phyloP scores from a whole-genome alignment of 2,113 vertebrate species.

The Coryphaenoides rupestris region DNA sequence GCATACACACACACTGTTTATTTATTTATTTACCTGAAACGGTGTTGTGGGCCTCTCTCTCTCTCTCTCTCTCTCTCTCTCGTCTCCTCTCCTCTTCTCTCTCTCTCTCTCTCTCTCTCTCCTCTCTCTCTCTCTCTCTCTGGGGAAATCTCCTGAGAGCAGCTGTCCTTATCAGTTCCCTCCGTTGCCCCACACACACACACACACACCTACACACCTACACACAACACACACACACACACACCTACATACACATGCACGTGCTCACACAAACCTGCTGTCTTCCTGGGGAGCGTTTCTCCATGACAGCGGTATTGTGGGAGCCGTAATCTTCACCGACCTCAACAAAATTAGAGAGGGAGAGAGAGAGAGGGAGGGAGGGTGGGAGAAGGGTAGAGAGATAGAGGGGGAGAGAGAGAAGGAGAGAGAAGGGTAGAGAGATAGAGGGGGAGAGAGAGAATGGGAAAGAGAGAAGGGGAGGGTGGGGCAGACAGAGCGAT shows the following conservation, averaged over 20 bases:
- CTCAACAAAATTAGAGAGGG: not conserved
- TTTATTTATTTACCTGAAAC: not conserved
- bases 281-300: not conserved
- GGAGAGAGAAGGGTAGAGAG: no score
- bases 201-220: not conserved
- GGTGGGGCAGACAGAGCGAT: no score
- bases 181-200: not conserved
- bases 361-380: not conserved
- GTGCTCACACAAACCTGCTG: not conserved
- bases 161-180: not conserved
- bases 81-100: not conserved
- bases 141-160: not conserved
- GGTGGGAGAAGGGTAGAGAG: no score
- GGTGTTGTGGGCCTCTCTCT: not conserved
- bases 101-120: conserved; percentile 1
- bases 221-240: no score
- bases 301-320: not conserved
- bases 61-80: not conserved
- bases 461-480: no score
- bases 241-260: no score
- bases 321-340: not conserved
- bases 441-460: no score
- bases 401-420: no score
- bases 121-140: not conserved
- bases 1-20: not conserved